phyloP scores from a whole-genome alignment of 2,888 invertebrate species.

The Crossocerus cetratus region DNA sequence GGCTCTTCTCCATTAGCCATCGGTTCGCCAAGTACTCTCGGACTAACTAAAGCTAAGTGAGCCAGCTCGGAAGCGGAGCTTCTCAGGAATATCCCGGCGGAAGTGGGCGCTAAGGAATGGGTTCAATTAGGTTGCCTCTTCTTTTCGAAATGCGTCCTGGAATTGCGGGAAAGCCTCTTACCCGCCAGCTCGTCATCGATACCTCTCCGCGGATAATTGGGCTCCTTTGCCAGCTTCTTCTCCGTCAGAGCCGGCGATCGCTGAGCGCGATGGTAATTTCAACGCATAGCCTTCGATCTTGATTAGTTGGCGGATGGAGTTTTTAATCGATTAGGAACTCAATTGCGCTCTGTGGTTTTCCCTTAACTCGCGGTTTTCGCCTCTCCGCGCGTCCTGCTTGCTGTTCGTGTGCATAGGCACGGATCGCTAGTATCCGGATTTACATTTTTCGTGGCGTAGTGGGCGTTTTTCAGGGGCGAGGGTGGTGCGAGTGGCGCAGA shows the following conservation, averaged over 20 bases:
- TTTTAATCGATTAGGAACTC: no score
- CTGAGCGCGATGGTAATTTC: no score
- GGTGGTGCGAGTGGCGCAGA: constrained; percentile 31
- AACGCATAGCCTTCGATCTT: no score
- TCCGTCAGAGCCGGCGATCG: not conserved
- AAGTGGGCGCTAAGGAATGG: no score
- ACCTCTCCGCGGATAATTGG: constrained; percentile 39
- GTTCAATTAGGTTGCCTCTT: not conserved
- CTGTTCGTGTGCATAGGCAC: not conserved
- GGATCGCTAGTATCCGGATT: constrained; percentile 4
- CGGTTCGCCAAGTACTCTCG: no score
- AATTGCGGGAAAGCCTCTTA: constrained; percentile 14
- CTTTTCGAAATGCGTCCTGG: constrained; percentile 13
- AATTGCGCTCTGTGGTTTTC: no score
- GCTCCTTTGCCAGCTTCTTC: constrained; percentile 37
- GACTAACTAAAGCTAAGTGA: no score
- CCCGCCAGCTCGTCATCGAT: no score
- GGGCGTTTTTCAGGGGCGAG: constrained; percentile 5
- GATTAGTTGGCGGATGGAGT: no score
- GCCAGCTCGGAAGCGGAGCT: not conserved
- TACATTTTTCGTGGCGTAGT: constrained; percentile 10
- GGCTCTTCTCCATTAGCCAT: no score
- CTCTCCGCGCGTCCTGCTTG: no score
- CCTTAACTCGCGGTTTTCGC: no score
- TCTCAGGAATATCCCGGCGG: not conserved